These are phyloP conservation scores for Himalopsyche tibetana DNA, from an alignment of 2,888 invertebrate species.

Conservation along the genomic window DNA sequence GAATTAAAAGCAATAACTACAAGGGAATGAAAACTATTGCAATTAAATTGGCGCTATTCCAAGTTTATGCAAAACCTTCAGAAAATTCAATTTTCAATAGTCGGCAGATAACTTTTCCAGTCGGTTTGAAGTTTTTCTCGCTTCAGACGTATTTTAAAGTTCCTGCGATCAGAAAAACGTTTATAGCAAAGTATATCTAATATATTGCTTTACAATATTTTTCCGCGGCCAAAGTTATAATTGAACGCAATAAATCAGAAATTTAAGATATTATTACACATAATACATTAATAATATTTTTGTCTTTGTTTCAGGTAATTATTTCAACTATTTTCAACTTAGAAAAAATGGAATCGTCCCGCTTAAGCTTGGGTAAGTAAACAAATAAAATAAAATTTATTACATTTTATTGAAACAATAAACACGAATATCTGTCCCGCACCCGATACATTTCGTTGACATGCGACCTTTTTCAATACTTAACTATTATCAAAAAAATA, in stretches of 20 bases:
- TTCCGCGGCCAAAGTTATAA: not conserved
- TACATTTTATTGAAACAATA: too few species aligned
- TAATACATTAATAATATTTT: not conserved
- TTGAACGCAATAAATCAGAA: not conserved
- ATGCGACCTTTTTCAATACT: too few species aligned
- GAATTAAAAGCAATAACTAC: not conserved
- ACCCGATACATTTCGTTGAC: too few species aligned
- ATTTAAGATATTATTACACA: not conserved
- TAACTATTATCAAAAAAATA: too few species aligned
- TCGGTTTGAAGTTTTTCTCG: conserved; percentile 34
- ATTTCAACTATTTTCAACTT: too few species aligned
- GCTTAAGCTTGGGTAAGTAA: too few species aligned
- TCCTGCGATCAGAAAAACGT: not conserved
- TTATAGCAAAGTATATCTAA: not conserved
- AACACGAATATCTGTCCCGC: too few species aligned
- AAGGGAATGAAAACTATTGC: conserved; percentile 7
- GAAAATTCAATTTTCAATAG: conserved; percentile 40
- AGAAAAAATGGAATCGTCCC: too few species aligned
- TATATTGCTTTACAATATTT: not conserved
- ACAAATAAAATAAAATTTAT: too few species aligned
- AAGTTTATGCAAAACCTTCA: conserved; percentile 23
- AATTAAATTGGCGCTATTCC: conserved; percentile 28
- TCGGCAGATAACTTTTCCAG: conserved; percentile 31
- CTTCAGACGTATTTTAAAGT: conserved; percentile 16
- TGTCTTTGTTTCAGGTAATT: conserved; percentile 26